Conservation (phyloP, 2,888 invertebrate genomes). For the Chaitophorus viminalis region DNA sequence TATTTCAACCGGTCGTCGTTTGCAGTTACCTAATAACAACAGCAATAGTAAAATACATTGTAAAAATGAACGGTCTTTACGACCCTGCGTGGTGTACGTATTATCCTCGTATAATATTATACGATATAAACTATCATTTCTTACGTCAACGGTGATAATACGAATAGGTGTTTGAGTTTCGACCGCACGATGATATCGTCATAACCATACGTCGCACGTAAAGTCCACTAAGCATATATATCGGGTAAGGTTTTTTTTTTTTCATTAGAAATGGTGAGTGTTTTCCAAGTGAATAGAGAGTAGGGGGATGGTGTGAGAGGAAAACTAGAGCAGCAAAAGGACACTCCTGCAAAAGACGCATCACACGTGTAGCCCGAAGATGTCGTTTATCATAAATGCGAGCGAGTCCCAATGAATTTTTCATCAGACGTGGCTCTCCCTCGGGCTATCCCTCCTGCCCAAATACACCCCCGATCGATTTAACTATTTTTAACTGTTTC, state of each 20-base stretch:
- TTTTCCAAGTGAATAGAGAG: too few species aligned
- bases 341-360: not conserved
- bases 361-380: not conserved
- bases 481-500: not conserved
- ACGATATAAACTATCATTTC: too few species aligned
- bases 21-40: not conserved
- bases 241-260: too few species aligned
- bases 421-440: not conserved
- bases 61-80: too few species aligned
- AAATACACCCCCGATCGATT: not conserved
- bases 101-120: not conserved
- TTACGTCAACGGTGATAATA: not conserved
- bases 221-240: not conserved
- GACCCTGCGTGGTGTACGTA: not conserved
- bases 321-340: not conserved
- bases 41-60: not conserved
- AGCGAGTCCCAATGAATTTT: constrained; percentile 41
- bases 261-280: too few species aligned
- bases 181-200: not conserved
- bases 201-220: not conserved
- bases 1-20: too few species aligned
- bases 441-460: not conserved
- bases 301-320: not conserved
- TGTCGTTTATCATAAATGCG: constrained; percentile 48
- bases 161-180: not conserved